phyloP scores from a whole-genome alignment of 2,113 vertebrate genomes.

The Eulemur rufifrons region DNA sequence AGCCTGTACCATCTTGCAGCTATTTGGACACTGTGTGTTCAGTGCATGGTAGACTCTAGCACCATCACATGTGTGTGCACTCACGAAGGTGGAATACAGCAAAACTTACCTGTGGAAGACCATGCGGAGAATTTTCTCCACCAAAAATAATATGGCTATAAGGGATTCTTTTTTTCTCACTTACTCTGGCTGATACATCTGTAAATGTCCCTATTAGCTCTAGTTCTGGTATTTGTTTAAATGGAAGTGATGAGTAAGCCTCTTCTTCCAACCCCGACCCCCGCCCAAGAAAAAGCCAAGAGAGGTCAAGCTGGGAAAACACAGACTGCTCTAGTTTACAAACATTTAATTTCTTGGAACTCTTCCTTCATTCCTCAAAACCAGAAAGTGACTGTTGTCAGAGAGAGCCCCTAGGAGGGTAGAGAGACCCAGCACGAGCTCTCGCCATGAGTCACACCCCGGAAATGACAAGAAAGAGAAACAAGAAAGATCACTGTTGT shows the following conservation, averaged over 20 bases:
- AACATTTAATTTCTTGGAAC: conserved; percentile 71
- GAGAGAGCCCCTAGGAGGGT: not conserved
- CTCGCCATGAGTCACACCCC: not conserved
- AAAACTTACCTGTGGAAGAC: not conserved
- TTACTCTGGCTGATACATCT: not conserved
- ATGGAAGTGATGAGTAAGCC: not conserved
- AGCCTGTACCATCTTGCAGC: not conserved
- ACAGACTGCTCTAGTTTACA: not conserved
- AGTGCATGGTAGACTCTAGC: not conserved
- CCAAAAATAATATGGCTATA: accelerated
- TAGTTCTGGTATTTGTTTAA: not conserved
- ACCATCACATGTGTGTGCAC: not conserved
- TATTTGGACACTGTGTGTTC: conserved; percentile 61
- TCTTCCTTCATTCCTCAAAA: conserved; percentile 69
- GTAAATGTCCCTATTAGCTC: not conserved
- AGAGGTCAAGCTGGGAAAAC: conserved; percentile 63
- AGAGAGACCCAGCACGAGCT: not conserved
- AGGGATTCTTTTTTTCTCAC: not conserved
- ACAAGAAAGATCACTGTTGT: not conserved
- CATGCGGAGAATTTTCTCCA: not conserved
- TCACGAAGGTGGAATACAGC: not conserved
- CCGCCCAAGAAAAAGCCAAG: not conserved
- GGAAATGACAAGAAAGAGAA: not conserved
- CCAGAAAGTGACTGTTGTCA: conserved; percentile 45
- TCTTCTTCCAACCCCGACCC: not conserved